Conservation (phyloP, 1,140 invertebrate genomes). For the Oscheius sp. region DNA sequence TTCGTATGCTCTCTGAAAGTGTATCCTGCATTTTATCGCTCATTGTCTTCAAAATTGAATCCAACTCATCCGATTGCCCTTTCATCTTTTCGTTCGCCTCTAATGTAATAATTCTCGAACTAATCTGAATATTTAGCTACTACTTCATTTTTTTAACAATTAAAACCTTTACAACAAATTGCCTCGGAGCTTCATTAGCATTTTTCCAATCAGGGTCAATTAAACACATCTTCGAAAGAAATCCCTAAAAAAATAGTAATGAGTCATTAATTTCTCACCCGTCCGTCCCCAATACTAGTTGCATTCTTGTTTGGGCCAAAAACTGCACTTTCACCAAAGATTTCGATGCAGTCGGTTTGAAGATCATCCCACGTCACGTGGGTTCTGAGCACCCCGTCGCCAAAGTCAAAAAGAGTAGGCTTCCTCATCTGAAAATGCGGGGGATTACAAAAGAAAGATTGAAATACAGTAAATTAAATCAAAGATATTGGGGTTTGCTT, state of each 20-base stretch:
- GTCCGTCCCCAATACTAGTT: background rate
- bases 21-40: no score
- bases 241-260: background rate
- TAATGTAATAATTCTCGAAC: background rate
- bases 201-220: background rate
- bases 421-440: background rate
- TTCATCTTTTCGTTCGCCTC: background rate
- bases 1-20: no score
- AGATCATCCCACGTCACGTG: background rate
- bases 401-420: conserved; percentile 1
- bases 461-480: no score
- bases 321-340: background rate
- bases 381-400: conserved; percentile 8
- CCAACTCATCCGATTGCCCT: background rate
- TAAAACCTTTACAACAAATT: background rate
- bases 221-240: background rate
- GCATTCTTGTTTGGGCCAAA: background rate
- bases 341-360: background rate
- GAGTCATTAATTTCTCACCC: background rate
- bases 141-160: background rate
- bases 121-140: background rate
- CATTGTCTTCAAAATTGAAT: no score
- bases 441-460: no score
- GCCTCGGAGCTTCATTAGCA: background rate
- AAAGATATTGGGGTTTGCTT: no score